These are phyloP conservation scores for Scortum barcoo DNA, from an alignment of 2,113 vertebrate species.

Conservation along the genomic window DNA sequence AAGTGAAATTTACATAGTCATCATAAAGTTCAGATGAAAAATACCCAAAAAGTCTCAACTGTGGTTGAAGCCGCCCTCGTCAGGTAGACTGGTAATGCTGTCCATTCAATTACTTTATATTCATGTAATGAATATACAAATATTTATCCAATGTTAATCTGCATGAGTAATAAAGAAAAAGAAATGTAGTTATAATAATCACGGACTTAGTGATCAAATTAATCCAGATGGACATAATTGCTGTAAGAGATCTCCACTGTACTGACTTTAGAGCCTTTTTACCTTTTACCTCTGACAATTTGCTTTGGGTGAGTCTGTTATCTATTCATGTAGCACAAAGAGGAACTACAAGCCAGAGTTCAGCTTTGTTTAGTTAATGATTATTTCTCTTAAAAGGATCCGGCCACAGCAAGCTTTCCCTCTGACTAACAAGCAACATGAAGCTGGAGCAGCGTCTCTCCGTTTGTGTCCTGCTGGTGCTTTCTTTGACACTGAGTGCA, in stretches of 20 bases:
- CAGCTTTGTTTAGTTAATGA: slow-evolving; percentile 62
- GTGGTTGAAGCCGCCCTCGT: too few species aligned
- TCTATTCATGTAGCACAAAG: slow-evolving; percentile 1
- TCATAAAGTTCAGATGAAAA: not conserved
- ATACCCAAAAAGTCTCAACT: too few species aligned
- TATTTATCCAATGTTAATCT: too few species aligned
- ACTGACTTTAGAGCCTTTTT: too few species aligned
- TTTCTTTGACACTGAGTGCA: slow-evolving; percentile 57
- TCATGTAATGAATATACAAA: too few species aligned
- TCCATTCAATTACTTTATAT: too few species aligned
- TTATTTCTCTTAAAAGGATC: slow-evolving; percentile 25
- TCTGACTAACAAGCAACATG: slow-evolving; percentile 46
- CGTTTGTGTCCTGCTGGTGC: slow-evolving; percentile 63
- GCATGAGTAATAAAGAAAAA: too few species aligned
- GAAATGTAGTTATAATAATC: too few species aligned
- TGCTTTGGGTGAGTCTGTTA: not conserved
- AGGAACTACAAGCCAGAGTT: slow-evolving; percentile 28
- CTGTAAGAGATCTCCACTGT: too few species aligned
- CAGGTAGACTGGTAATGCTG: too few species aligned
- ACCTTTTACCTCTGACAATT: slow-evolving; percentile 16
- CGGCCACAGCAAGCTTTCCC: not conserved
- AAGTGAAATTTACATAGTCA: not conserved
- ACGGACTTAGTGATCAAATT: too few species aligned
- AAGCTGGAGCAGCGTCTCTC: slow-evolving; percentile 9
- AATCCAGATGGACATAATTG: too few species aligned